These are phyloP conservation scores for Drosophila nasuta DNA, from an alignment of 1,140 invertebrate genomes.

Conservation along the genomic window DNA sequence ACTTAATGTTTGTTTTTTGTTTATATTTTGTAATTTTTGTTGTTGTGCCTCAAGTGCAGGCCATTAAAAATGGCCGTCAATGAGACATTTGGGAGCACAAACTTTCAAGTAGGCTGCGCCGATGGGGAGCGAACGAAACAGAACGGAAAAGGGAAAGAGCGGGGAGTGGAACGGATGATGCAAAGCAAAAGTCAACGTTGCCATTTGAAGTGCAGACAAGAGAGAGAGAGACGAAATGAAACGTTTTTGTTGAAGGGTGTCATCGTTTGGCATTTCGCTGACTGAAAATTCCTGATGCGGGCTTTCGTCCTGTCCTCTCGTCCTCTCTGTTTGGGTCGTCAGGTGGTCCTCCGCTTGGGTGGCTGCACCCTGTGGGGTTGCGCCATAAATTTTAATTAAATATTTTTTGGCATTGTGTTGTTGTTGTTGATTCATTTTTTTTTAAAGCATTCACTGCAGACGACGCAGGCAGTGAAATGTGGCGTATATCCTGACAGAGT, in stretches of 20 bases:
- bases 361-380: constrained; percentile 65
- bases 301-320: neutral
- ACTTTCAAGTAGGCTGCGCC: constrained; percentile 28
- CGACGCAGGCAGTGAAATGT: constrained; percentile 46
- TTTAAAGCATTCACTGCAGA: neutral
- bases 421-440: constrained; percentile 29
- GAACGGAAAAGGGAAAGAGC: neutral
- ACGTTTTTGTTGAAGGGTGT: constrained; percentile 45
- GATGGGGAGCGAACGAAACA: neutral
- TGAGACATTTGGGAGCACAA: constrained; percentile 68
- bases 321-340: constrained; percentile 10
- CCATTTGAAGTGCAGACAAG: neutral
- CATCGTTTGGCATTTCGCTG: constrained; percentile 43
- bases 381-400: constrained; percentile 82
- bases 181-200: constrained; percentile 34
- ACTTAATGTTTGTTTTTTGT: constrained; percentile 34
- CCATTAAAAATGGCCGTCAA: constrained; percentile 80
- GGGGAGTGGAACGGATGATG: neutral
- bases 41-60: constrained; percentile 45
- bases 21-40: constrained; percentile 55
- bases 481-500: constrained; percentile 30
- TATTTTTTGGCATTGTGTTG: constrained; percentile 65
- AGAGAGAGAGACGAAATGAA: constrained; percentile 2
- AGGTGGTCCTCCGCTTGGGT: constrained; percentile 40
- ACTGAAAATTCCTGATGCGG: constrained; percentile 27